phyloP scores from a whole-genome alignment of 2,113 vertebrate genomes.

The Rana temporaria region DNA sequence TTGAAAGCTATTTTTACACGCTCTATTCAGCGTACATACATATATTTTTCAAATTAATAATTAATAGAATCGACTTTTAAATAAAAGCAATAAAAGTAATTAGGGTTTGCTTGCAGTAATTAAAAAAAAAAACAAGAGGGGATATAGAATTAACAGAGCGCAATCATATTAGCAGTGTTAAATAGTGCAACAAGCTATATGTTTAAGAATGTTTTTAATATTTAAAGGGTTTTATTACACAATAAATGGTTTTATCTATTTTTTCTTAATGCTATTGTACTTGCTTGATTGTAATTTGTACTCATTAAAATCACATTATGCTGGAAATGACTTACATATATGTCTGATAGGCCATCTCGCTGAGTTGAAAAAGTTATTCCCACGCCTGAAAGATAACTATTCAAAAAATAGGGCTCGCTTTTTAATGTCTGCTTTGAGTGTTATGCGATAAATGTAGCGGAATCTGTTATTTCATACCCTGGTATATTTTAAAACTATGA shows the following conservation, averaged over 20 bases:
- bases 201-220: conserved; percentile 12
- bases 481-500: too few relatives aligned
- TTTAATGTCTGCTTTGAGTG: too few relatives aligned
- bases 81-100: conserved; percentile 20
- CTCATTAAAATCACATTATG: background rate
- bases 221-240: background rate
- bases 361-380: too few relatives aligned
- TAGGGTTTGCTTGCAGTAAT: background rate
- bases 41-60: conserved; percentile 11
- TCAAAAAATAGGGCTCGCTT: too few relatives aligned
- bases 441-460: too few relatives aligned
- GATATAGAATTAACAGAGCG: background rate
- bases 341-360: too few relatives aligned
- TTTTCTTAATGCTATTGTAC: conserved; percentile 1
- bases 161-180: conserved; percentile 12
- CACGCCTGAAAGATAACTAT: too few relatives aligned
- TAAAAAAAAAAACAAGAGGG: conserved; percentile 21
- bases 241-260: background rate
- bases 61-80: background rate
- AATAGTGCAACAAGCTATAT: background rate
- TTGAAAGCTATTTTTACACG: background rate
- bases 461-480: too few relatives aligned
- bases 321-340: background rate
- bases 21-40: background rate
- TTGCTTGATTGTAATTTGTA: background rate